Percentiles rank a stretch among this genome's conserved stretches.
Evolutionary conservation across 2,888 invertebrate species (phyloP).

Genomic region (Tinea trinotella): DNA sequence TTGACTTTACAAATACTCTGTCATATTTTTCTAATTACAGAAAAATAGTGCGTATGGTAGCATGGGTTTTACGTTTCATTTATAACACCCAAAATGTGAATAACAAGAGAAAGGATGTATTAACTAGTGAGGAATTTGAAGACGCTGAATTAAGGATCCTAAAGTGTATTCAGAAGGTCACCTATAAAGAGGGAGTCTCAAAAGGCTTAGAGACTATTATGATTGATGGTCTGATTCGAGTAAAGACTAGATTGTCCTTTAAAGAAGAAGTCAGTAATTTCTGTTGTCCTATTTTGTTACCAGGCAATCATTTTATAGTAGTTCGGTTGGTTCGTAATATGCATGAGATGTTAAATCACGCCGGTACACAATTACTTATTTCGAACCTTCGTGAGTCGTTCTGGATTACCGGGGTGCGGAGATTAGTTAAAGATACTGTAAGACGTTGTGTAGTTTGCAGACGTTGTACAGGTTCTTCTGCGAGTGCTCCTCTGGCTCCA

Average conservation of each 20-base stretch:
- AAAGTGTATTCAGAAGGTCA: neutral
- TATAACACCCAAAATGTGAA: neutral
- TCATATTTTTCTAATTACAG: conserved; percentile 18
- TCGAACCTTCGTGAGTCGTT: conserved; percentile 11
- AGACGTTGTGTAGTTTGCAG: neutral
- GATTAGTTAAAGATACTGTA: neutral
- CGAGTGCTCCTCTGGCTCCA: neutral
- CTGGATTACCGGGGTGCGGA: conserved; percentile 17
- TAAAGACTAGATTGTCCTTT: neutral
- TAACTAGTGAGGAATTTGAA: neutral
- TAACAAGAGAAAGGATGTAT: neutral
- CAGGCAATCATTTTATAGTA: conserved; percentile 12
- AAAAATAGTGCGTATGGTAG: conserved; percentile 18
- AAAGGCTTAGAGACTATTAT: neutral
- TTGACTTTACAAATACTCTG: neutral
- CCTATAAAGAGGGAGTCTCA: neutral
- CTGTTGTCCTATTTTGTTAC: conserved; percentile 1
- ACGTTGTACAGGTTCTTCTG: neutral
- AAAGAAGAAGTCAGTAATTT: neutral
- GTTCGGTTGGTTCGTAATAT: conserved; percentile 7
- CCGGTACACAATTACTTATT: conserved; percentile 17
- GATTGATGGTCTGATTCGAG: neutral
- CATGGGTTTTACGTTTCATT: conserved; percentile 14
- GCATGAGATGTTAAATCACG: conserved; percentile 16
- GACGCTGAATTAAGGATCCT: neutral